Conservation (phyloP, 2,888 invertebrate species). For the Dyspetes luteomarginatus region DNA sequence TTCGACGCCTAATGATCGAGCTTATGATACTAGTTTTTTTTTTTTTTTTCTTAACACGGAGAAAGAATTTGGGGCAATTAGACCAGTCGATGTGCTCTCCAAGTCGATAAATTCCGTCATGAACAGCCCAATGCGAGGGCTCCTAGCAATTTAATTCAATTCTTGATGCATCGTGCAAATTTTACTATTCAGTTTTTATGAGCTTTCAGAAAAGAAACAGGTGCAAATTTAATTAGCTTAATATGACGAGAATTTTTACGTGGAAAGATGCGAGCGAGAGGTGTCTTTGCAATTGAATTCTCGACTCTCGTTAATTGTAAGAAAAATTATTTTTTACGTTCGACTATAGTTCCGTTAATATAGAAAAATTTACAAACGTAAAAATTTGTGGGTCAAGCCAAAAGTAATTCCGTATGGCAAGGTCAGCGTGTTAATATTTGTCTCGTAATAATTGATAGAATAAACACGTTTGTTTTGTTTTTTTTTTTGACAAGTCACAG, state of each 20-base stretch:
- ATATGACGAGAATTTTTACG: not conserved
- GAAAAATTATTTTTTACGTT: not conserved
- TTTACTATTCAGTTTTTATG: not conserved
- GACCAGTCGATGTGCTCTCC: constrained; percentile 1
- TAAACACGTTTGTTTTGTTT: no score
- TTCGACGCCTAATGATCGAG: constrained; percentile 2
- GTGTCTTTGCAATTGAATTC: not conserved
- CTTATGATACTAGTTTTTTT: not conserved
- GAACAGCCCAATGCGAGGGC: constrained; percentile 14
- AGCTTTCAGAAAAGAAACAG: constrained; percentile 21
- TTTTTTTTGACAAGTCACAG: no score
- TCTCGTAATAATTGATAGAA: no score
- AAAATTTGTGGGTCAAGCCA: no score
- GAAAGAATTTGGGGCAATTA: constrained; percentile 65
- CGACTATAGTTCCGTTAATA: not conserved
- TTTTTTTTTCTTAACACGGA: not conserved
- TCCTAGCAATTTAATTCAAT: constrained; percentile 38
- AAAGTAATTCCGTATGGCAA: no score
- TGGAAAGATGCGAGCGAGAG: constrained; percentile 1
- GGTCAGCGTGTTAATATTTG: no score
- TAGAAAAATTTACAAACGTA: no score
- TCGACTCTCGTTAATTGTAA: not conserved
- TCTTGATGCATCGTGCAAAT: constrained; percentile 17
- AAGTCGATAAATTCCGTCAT: constrained; percentile 26
- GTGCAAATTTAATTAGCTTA: constrained; percentile 1